Percentiles rank a stretch among this genome's conserved stretches.
Conservation (phyloP, 2,113 vertebrate species). For the Vanacampus margaritifer region DNA sequence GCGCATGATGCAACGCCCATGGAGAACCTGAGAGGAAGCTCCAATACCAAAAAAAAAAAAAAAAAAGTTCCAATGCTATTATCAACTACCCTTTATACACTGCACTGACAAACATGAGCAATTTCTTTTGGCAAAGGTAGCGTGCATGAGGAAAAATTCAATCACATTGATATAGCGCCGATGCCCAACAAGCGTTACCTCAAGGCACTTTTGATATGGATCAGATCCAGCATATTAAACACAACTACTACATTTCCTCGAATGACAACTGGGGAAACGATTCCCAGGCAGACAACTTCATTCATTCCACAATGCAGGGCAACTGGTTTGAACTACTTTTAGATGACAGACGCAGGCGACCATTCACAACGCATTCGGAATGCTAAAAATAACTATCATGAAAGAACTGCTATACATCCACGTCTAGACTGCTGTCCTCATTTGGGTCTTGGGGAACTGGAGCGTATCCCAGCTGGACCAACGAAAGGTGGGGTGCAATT, state of each 20-base stretch:
- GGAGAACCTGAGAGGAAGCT: neutral
- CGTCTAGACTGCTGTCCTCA: neutral
- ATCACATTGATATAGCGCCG: neutral
- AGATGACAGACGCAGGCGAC: neutral
- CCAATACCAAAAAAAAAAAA: neutral
- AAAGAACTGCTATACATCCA: neutral
- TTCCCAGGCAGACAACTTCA: neutral
- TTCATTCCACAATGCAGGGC: neutral
- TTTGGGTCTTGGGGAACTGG: no score
- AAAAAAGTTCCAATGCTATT: neutral
- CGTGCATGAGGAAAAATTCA: neutral
- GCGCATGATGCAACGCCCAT: neutral
- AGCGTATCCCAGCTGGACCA: no score
- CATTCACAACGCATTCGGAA: neutral
- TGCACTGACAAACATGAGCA: neutral
- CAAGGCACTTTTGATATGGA: conserved; percentile 7
- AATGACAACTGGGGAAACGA: neutral
- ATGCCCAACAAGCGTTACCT: neutral
- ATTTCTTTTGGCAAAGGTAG: conserved; percentile 3
- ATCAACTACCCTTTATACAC: neutral
- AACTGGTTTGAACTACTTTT: neutral
- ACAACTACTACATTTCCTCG: neutral
- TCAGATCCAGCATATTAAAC: conserved; percentile 1
- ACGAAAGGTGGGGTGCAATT: no score
- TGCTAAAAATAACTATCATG: neutral